These are phyloP conservation scores for Aplodontia rufa DNA, from an alignment of 2,113 vertebrate species.

Conservation along the genomic window DNA sequence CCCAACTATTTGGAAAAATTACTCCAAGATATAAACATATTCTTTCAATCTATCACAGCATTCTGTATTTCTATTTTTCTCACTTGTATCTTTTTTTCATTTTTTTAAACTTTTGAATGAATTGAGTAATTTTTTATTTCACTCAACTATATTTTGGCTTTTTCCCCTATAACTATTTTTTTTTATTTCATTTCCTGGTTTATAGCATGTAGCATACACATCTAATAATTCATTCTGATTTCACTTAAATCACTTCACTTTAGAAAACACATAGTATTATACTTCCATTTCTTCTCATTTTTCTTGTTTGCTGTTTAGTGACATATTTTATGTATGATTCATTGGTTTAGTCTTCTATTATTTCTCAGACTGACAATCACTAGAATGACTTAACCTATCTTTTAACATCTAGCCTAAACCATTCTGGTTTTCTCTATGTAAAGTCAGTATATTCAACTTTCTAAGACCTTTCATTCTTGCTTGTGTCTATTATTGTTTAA, in stretches of 20 bases:
- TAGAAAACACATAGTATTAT: not conserved
- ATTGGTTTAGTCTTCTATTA: not conserved
- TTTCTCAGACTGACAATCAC: not conserved
- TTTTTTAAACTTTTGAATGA: not conserved
- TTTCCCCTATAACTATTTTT: not conserved
- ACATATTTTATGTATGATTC: not conserved
- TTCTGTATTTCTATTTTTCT: not conserved
- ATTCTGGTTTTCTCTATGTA: not conserved
- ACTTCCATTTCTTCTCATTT: not conserved
- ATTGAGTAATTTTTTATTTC: not conserved
- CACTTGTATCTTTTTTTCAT: not conserved
- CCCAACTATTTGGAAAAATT: no score
- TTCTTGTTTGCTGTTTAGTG: not conserved
- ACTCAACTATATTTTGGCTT: not conserved
- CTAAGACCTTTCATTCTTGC: not conserved
- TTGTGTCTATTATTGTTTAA: not conserved
- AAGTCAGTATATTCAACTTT: not conserved
- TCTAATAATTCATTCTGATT: not conserved
- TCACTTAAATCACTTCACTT: not conserved
- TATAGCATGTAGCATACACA: not conserved
- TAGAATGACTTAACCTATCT: not conserved
- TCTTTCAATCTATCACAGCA: not conserved
- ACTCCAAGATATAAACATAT: no score
- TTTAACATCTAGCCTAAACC: not conserved
- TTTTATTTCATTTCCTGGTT: not conserved